phyloP scores from a whole-genome alignment of 1,140 invertebrate genomes.

The Xylocopa sonorina region DNA sequence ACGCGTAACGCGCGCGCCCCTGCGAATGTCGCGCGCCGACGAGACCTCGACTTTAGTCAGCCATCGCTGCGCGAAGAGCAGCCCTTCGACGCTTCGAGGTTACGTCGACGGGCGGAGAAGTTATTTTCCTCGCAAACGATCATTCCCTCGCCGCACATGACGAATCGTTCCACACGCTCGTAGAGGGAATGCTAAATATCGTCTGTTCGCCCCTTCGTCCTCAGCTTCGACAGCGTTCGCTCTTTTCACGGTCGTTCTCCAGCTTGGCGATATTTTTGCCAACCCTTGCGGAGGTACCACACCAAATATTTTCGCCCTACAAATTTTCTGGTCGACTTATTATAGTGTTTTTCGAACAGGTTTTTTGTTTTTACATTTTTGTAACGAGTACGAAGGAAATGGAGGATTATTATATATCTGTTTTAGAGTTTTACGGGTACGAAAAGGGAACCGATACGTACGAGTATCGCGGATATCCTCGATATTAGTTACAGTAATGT shows the following conservation, averaged over 20 bases:
- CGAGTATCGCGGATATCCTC: slow-evolving; percentile 39
- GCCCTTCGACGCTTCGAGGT: slow-evolving; percentile 46
- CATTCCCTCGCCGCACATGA: slow-evolving; percentile 54
- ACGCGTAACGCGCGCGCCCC: slow-evolving; percentile 48
- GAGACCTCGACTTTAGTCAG: slow-evolving; percentile 45
- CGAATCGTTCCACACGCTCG: slow-evolving; percentile 43
- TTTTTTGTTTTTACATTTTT: neutral
- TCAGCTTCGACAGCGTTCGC: neutral
- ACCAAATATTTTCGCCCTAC: slow-evolving; percentile 29
- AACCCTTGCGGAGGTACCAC: slow-evolving; percentile 5
- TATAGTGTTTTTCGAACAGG: no score
- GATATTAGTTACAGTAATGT: slow-evolving; percentile 66
- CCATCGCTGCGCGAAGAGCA: slow-evolving; percentile 25
- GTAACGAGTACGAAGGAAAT: neutral
- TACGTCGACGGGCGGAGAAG: slow-evolving; percentile 64
- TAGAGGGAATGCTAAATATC: slow-evolving; percentile 32
- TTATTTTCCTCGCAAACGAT: slow-evolving; percentile 59
- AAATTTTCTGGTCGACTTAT: slow-evolving; percentile 18
- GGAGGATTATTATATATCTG: slow-evolving; percentile 1
- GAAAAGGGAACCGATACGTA: slow-evolving; percentile 36
- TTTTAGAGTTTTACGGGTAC: slow-evolving; percentile 3
- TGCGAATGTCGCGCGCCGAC: slow-evolving; percentile 62
- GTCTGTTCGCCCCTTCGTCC: neutral
- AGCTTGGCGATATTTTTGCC: slow-evolving; percentile 27
- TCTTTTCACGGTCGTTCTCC: slow-evolving; percentile 3